These are phyloP conservation scores for Florisuga fusca DNA, from an alignment of 2,797 vertebrate species.

Conservation along the genomic window DNA sequence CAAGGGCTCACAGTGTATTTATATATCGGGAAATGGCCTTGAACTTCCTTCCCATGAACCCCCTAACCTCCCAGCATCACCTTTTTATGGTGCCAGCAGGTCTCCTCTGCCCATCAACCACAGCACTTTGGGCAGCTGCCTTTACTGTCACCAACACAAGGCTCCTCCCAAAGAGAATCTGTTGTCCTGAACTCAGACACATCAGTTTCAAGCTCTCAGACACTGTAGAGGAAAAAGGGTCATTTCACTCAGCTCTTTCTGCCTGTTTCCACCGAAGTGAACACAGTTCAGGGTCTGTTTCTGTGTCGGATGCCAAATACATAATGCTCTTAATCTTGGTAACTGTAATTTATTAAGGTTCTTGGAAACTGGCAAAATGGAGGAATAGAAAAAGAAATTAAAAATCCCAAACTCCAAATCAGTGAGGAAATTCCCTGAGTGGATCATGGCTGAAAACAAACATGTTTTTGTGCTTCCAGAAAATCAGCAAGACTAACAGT, in stretches of 20 bases:
- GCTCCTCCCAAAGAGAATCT: background rate
- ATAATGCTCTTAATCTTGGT: slow-evolving; percentile 44
- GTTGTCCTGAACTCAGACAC: background rate
- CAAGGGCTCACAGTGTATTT: background rate
- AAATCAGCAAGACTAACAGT: slow-evolving; percentile 68
- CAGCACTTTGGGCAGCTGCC: background rate
- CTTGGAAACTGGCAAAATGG: slow-evolving; percentile 69
- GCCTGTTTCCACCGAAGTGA: background rate
- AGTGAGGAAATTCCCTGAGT: slow-evolving; percentile 77
- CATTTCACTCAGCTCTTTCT: background rate
- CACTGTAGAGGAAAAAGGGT: background rate
- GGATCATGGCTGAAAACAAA: slow-evolving; percentile 77
- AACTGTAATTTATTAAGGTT: slow-evolving; percentile 58
- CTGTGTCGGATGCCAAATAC: slow-evolving; percentile 7
- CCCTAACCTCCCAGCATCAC: background rate
- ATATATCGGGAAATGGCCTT: background rate
- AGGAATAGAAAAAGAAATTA: background rate
- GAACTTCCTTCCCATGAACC: background rate
- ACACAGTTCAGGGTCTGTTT: slow-evolving; percentile 43
- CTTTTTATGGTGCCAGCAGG: background rate
- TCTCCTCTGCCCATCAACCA: background rate
- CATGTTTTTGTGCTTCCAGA: slow-evolving; percentile 77
- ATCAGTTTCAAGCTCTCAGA: rapidly evolving
- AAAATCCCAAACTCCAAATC: slow-evolving; percentile 1
- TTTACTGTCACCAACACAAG: background rate